A percentile compares a stretch with the other conserved stretches of the same genome.
phyloP scores from a whole-genome alignment of 2,888 invertebrate genomes.

The Salpingus planirostris region DNA sequence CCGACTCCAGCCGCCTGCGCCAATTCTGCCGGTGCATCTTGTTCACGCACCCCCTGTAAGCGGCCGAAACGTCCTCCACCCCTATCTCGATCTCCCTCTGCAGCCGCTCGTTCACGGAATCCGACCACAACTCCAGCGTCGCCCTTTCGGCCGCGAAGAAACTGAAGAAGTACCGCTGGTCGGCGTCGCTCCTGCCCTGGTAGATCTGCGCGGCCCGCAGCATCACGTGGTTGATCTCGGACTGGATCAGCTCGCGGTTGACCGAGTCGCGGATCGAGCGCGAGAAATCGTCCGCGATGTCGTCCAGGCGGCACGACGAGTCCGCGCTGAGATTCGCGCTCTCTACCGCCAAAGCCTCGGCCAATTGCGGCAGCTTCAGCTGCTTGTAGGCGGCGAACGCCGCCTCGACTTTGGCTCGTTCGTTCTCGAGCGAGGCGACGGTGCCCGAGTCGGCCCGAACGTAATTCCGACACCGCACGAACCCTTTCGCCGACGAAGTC shows the following conservation, averaged over 20 bases:
- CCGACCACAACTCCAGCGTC: slow-evolving; percentile 65
- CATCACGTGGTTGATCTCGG: slow-evolving; percentile 67
- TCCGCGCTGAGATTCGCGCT: slow-evolving; percentile 48
- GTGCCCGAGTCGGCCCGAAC: slow-evolving; percentile 23
- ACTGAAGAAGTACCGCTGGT: slow-evolving; percentile 50
- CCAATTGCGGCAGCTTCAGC: slow-evolving; percentile 59
- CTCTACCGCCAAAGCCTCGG: slow-evolving; percentile 61
- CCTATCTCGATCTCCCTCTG: slow-evolving; percentile 64
- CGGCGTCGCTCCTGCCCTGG: slow-evolving; percentile 46
- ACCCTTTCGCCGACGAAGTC: slow-evolving; percentile 35
- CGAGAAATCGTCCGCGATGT: slow-evolving; percentile 66
- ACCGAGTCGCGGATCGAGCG: slow-evolving; percentile 66
- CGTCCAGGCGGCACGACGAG: slow-evolving; percentile 49
- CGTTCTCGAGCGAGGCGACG: slow-evolving; percentile 24
- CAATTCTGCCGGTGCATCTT: slow-evolving; percentile 47
- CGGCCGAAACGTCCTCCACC: slow-evolving; percentile 56
- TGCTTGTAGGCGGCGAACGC: slow-evolving; percentile 49
- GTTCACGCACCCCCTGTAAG: slow-evolving; percentile 57
- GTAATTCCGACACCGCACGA: slow-evolving; percentile 35
- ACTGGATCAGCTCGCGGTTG: slow-evolving; percentile 65
- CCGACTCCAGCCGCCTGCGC: slow-evolving; percentile 43
- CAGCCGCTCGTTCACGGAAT: slow-evolving; percentile 62
- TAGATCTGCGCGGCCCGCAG: slow-evolving; percentile 61
- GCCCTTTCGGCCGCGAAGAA: slow-evolving; percentile 60
- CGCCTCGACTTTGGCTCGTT: slow-evolving; percentile 27